Evolutionary conservation across 2,888 invertebrate genomes (phyloP), one percentile per base, ranked within the genome.

Genomic region (Mythimna albipuncta): DNA sequence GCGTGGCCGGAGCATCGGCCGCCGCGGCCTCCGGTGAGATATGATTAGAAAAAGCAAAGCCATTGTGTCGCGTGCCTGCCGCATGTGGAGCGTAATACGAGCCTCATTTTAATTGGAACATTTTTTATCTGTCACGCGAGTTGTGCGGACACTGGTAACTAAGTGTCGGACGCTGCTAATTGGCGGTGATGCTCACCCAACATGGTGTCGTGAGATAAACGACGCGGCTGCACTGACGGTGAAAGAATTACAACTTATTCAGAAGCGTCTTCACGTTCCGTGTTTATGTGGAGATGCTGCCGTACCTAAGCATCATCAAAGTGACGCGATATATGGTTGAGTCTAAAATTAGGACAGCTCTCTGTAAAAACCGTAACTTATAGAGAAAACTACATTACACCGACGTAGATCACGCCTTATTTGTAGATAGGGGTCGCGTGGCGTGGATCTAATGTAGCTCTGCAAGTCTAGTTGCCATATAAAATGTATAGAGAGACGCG

Each of bases 101-200:
- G 88, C 87, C 90, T 89, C 85, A 85, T 89, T 91, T 92, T 92
- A 94, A 93, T 94, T 92, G 91, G 91, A 85, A 89, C 91, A 90
- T 88, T 92, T 93, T 93, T 92, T 91, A 91, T 90, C 89, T 89
- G 89, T 88, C 93, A 91, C 91, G 90, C 91, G 87, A 92, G 86
- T 84, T 83, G 85, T 84, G 86, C 82, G 83, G 74, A 75, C 78
- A 76, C 76, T 84, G 77, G 88, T 84, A 86, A 91, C 89, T 89
- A 89, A 90, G 87, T 89, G 88, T 87, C 87, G 84, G 81, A 64
- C 69, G 84, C 86, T 84, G 79, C 91, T 93, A 92, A 92, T 93
- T 92, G 90, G 86, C 87, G 84, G 85, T 89, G 89, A 89, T 87
- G 87, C 87, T 86, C 85, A 72, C 84, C 87, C 88, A 89, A 89